Base-by-base conservation (phyloP, 2,113 vertebrate species). In the Cyanocitta stelleri region DNA sequence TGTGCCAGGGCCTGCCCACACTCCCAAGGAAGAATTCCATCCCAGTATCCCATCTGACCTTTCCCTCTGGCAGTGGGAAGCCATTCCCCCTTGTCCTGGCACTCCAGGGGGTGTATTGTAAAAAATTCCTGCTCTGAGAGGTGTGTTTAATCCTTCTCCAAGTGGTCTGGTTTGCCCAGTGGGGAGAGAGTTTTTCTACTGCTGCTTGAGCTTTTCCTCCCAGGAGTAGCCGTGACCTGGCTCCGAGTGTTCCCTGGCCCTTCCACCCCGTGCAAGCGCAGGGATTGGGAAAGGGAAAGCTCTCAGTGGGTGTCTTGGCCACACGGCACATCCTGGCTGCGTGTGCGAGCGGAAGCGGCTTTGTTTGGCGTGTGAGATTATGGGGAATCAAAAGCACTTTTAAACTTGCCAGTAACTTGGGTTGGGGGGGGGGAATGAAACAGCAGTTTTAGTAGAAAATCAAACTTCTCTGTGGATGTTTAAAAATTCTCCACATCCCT, bases 11-110 rank as follows among this genome's bases (percentile, higher is more conserved):
- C n/a, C 44, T 16, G 0, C 4, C 37, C 33, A 12, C 16, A 7
- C 54, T 89, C 6, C 0, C 29, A 41, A 10, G 39, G 33, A 46
- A 4, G 2, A 2, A 54, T 55, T 68, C 3, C 48, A 2, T n/a
- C 16, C 54, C 48, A 54, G 0, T 12, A 8, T 15, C 39, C 52
- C n/a, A 41, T 26, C 78, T 1, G 2, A 0, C n/a, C 20, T 24
- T 61, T 17, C 18, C 20, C 39, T 35, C 30, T 68, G 55, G 71
- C 71, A 62, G 5, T 26, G 48, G 26, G 55, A n/a, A 82, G 30
- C 46, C 62, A 32, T 48, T 68, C 10, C 75, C 37, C 21, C n/a
- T 30, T 32, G 20, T 32, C 71, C 48, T 61, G 54, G 12, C 48
- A 30, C 71, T 62, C 19, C 56, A 78, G 17, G 19, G 26, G 39